phyloP scores from a whole-genome alignment of 2,797 vertebrate species.

The Clangula hyemalis region DNA sequence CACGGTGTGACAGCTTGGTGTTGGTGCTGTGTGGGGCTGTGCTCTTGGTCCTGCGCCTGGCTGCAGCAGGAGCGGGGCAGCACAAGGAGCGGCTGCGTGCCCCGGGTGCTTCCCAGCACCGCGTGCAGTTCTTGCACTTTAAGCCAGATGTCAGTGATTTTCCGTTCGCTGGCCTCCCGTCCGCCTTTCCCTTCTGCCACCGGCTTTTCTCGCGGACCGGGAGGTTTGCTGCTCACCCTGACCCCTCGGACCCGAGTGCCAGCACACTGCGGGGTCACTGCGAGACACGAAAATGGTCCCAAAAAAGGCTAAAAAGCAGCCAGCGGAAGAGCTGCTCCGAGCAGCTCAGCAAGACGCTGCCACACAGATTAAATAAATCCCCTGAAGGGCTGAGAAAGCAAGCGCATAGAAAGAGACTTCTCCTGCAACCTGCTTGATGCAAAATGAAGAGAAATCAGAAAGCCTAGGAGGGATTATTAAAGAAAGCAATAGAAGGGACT shows the following conservation, averaged over 20 bases:
- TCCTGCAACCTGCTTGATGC: background rate
- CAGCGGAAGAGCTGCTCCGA: background rate
- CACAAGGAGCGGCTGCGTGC: accelerated
- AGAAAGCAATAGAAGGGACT: background rate
- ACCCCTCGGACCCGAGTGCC: background rate
- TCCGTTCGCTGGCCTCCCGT: background rate
- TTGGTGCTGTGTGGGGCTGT: no score
- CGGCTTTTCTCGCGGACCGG: background rate
- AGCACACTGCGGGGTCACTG: background rate
- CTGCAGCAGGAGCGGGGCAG: background rate
- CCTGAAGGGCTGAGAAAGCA: background rate
- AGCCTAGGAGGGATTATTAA: slow-evolving; percentile 51
- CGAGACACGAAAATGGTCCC: background rate
- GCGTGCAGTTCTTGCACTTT: slow-evolving; percentile 17
- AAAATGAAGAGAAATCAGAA: slow-evolving; percentile 14
- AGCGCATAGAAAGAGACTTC: background rate
- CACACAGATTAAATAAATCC: slow-evolving; percentile 37
- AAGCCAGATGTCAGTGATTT: slow-evolving; percentile 70
- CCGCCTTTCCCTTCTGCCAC: background rate
- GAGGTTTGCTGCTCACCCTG: background rate
- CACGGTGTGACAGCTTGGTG: accelerated
- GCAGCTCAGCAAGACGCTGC: background rate
- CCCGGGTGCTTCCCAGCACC: background rate
- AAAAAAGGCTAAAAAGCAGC: background rate
- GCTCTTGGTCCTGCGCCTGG: no score